A percentile compares a stretch with the other conserved stretches of the same genome.
These are phyloP conservation scores for Halichoeres trimaculatus DNA, from an alignment of 2,113 vertebrate species.

Conservation along the genomic window DNA sequence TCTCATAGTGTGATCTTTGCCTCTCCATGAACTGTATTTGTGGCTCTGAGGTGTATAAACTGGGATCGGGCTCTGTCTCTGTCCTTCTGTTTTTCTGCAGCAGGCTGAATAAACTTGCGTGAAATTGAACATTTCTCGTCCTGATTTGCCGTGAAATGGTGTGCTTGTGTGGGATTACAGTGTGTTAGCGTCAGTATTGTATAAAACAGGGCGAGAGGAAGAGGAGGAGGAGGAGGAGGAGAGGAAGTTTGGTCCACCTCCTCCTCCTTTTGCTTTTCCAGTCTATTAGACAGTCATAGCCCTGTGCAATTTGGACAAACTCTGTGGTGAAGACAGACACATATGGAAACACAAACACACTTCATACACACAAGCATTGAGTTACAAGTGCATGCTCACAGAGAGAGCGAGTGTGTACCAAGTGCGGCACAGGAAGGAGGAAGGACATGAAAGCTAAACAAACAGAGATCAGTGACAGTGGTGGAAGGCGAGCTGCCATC, in stretches of 20 bases:
- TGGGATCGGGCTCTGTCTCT: conserved; percentile 21
- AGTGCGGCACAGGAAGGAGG: conserved; percentile 52
- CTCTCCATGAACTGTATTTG: conserved; percentile 19
- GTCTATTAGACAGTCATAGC: conserved; percentile 43
- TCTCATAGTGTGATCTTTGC: neutral
- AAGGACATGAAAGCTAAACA: conserved; percentile 68
- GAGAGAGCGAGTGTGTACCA: conserved; percentile 17
- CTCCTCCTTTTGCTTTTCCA: conserved; percentile 23
- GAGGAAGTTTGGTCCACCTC: conserved; percentile 25
- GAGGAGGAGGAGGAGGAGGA: conserved; percentile 3
- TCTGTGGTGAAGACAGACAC: conserved; percentile 53
- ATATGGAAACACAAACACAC: conserved; percentile 59
- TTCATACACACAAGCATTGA: conserved; percentile 23
- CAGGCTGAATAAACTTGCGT: conserved; percentile 64
- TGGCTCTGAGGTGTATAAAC: conserved; percentile 15
- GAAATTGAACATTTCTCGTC: conserved; percentile 80
- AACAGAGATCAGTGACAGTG: conserved; percentile 68
- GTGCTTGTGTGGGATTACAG: conserved; percentile 78
- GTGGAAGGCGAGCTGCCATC: conserved; percentile 51
- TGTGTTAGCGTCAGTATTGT: conserved; percentile 54
- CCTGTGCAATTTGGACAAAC: conserved; percentile 59
- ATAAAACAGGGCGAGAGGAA: conserved; percentile 43
- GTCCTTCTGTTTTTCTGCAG: conserved; percentile 56
- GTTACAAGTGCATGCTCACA: conserved; percentile 36
- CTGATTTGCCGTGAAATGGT: conserved; percentile 82